phyloP scores from a whole-genome alignment of 2,888 invertebrate genomes.

The Gastracanthus pulcherrimus region DNA sequence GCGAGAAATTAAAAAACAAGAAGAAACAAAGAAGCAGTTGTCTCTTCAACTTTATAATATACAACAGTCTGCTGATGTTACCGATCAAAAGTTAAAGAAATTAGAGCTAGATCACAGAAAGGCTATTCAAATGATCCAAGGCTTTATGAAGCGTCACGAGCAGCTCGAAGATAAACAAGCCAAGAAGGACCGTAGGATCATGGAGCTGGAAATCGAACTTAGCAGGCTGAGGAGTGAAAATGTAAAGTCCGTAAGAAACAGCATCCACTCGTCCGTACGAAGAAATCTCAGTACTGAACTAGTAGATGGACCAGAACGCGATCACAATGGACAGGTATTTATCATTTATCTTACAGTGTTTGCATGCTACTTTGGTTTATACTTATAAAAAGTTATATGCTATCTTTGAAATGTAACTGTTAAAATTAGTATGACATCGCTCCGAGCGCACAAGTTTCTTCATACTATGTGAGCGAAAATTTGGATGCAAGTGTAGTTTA shows the following conservation, averaged over 20 bases:
- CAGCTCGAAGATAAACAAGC: conserved; percentile 78
- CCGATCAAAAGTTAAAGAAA: conserved; percentile 74
- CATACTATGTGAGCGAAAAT: not conserved
- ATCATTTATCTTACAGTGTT: conserved; percentile 14
- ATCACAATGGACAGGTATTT: conserved; percentile 71
- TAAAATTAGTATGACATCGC: not conserved
- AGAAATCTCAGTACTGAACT: conserved; percentile 65
- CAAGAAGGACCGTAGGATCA: conserved; percentile 70
- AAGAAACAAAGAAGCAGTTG: conserved; percentile 73
- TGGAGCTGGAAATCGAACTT: conserved; percentile 68
- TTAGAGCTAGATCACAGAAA: conserved; percentile 80
- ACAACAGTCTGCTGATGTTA: conserved; percentile 66
- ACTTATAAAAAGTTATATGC: not conserved
- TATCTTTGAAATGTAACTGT: not conserved
- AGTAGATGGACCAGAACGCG: conserved; percentile 69
- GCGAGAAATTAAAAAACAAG: conserved; percentile 66
- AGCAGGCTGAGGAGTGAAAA: conserved; percentile 60
- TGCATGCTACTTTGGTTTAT: conserved; percentile 10
- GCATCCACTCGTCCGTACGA: conserved; percentile 57
- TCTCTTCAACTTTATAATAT: conserved; percentile 69
- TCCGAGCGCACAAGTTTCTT: conserved; percentile 16
- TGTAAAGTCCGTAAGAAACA: conserved; percentile 54
- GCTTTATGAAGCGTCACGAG: conserved; percentile 80
- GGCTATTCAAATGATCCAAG: conserved; percentile 81
- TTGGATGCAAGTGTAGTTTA: conserved; percentile 19